Percentiles rank a stretch among this genome's conserved stretches.
phyloP scores from a whole-genome alignment of 2,797 vertebrate genomes.

The Fundulus diaphanus region DNA sequence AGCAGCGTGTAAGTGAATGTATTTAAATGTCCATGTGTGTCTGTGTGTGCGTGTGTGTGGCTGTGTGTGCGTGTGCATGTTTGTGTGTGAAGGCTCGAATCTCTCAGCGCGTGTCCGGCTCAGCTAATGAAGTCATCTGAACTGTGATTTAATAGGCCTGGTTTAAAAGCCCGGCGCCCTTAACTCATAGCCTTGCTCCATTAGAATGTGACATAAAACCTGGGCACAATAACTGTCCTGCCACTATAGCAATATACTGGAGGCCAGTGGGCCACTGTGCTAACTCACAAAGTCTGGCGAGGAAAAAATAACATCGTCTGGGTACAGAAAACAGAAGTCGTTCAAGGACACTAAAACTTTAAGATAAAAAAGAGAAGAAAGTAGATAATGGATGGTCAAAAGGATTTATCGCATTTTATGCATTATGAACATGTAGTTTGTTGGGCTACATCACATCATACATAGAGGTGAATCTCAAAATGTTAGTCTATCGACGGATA shows the following conservation, averaged over 20 bases:
- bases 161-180: constrained; percentile 77
- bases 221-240: constrained; percentile 77
- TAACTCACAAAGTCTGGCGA: constrained; percentile 57
- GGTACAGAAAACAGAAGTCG: constrained; percentile 58
- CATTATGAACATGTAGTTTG: background rate
- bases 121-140: constrained; percentile 83
- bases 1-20: constrained; percentile 61
- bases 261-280: constrained; percentile 68
- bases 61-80: constrained; percentile 41
- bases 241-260: constrained; percentile 77
- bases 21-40: constrained; percentile 40
- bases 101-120: constrained; percentile 75
- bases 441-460: background rate
- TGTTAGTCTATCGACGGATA: background rate
- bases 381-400: constrained; percentile 45
- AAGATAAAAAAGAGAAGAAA: constrained; percentile 8
- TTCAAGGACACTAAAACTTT: constrained; percentile 73
- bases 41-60: constrained; percentile 45
- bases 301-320: constrained; percentile 40
- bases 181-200: constrained; percentile 81
- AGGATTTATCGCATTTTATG: background rate
- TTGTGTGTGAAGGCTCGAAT: constrained; percentile 45
- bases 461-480: background rate
- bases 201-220: constrained; percentile 83
- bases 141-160: constrained; percentile 79